Conservation (phyloP, 2,113 vertebrate genomes). For the Cinclus cinclus region DNA sequence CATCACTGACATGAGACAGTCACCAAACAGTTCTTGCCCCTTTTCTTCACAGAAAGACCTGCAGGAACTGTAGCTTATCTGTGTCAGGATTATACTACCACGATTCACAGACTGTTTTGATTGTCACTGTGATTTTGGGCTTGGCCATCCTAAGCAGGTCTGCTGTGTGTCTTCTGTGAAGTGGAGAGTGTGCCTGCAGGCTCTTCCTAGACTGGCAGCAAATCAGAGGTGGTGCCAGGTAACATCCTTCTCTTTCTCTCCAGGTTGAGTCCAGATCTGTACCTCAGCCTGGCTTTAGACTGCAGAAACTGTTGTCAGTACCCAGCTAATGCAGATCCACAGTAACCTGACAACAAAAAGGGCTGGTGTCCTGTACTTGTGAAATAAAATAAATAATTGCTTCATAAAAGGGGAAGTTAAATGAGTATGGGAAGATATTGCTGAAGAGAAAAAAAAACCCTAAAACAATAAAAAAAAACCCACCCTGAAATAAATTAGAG, state of each 20-base stretch:
- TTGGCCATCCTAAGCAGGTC: background rate
- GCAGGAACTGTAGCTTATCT: background rate
- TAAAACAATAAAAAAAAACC: background rate
- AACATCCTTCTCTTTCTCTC: background rate
- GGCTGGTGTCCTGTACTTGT: background rate
- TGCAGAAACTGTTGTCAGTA: background rate
- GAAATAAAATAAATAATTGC: conserved; percentile 1
- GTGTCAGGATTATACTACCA: background rate
- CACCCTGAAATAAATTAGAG: background rate
- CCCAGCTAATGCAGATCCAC: background rate
- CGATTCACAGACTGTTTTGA: background rate
- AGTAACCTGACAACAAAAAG: background rate
- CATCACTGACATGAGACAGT: background rate
- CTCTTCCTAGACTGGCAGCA: background rate
- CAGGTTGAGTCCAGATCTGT: background rate
- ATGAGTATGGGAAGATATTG: background rate
- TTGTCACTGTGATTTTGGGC: background rate
- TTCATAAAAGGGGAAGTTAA: background rate
- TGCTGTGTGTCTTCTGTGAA: background rate
- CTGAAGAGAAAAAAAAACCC: background rate
- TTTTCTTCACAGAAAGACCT: background rate
- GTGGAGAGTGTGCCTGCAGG: background rate
- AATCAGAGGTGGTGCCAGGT: background rate
- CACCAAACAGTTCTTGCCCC: background rate
- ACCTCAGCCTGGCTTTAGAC: background rate